Evolutionary conservation across 2,797 vertebrate genomes (phyloP).

Genomic region (Galagoides demidoff): DNA sequence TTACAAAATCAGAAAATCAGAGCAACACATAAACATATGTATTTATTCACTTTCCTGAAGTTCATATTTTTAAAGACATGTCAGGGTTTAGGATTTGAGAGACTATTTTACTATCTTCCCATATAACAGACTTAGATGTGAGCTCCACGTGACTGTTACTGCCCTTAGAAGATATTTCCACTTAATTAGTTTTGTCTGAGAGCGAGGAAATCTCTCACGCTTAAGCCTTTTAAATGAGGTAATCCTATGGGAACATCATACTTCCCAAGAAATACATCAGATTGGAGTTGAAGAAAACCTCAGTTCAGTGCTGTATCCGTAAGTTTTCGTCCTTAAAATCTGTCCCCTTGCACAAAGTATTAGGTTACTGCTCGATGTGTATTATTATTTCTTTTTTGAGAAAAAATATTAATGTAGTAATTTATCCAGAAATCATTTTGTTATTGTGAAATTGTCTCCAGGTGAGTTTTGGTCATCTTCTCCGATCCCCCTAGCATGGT

Average conservation of each 20-base stretch:
- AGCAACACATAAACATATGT: neutral
- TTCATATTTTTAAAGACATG: conserved; percentile 7
- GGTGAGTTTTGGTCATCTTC: neutral
- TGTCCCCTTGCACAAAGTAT: neutral
- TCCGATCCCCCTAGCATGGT: neutral
- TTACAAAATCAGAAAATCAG: neutral
- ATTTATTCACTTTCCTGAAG: neutral
- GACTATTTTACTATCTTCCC: neutral
- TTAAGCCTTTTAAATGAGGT: neutral
- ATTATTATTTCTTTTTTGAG: conserved; percentile 8
- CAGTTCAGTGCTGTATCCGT: neutral
- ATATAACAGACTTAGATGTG: neutral
- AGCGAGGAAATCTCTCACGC: conserved; percentile 10
- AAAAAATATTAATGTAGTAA: neutral
- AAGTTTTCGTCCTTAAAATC: conserved; percentile 16
- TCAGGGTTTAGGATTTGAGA: conserved; percentile 27
- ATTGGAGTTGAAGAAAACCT: neutral
- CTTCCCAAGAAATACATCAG: conserved; percentile 7
- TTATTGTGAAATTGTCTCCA: neutral
- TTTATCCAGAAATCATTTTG: neutral
- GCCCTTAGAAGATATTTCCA: conserved; percentile 29
- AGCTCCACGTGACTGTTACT: neutral
- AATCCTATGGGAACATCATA: neutral
- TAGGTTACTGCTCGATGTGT: neutral
- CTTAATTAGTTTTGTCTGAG: conserved; percentile 55